Percentiles rank a stretch among this genome's conserved stretches.
These are phyloP conservation scores for Drosophila aff. DNA, from an alignment of 1,140 invertebrate species.

Conservation along the genomic window DNA sequence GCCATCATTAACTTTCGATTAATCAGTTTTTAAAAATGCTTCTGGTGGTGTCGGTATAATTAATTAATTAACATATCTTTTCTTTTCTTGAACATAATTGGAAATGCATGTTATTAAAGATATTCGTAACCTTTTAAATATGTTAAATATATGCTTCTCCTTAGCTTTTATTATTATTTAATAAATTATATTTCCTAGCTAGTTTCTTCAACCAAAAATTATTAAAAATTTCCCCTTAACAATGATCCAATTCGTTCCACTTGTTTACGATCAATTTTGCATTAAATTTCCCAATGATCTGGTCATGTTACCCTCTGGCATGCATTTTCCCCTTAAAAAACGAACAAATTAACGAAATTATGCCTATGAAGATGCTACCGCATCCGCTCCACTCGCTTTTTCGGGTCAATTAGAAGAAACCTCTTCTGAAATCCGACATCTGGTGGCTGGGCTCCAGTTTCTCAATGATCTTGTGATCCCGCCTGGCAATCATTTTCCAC, in stretches of 20 bases:
- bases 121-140: background rate
- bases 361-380: background rate
- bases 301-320: background rate
- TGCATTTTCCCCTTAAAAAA: constrained; percentile 30
- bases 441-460: constrained; percentile 16
- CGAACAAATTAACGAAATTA: constrained; percentile 1
- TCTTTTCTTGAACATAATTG: constrained; percentile 3
- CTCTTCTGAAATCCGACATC: constrained; percentile 1
- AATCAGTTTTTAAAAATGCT: constrained; percentile 17
- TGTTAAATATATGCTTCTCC: background rate
- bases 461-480: constrained; percentile 37
- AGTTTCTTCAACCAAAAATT: background rate
- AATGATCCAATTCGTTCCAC: constrained; percentile 10
- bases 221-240: background rate
- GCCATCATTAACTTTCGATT: constrained; percentile 42
- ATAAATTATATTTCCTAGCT: background rate
- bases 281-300: constrained; percentile 29
- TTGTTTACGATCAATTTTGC: constrained; percentile 12
- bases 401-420: background rate
- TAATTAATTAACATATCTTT: constrained; percentile 7
- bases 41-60: constrained; percentile 14
- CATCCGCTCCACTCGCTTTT: background rate
- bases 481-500: constrained; percentile 38
- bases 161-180: too few relatives aligned
- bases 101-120: background rate